phyloP scores from a whole-genome alignment of 2,888 invertebrate species.

The Xanthia icteritia region DNA sequence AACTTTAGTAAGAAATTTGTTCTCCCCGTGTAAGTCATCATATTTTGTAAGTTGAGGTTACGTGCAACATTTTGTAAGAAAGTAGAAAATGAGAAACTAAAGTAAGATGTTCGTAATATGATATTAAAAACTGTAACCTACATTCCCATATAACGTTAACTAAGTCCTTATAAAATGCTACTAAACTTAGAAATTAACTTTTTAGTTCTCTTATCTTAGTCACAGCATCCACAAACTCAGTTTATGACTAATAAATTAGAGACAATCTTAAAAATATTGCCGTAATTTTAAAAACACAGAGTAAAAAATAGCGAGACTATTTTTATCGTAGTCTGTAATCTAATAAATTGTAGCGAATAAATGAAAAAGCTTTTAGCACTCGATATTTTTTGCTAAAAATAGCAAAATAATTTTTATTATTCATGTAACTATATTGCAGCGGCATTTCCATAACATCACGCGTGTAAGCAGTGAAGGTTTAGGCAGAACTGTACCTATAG shows the following conservation, averaged over 20 bases:
- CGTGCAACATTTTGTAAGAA: background rate
- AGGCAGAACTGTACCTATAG: too few species aligned
- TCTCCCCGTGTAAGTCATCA: background rate
- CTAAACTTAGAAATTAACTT: conserved; percentile 24
- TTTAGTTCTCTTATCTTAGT: conserved; percentile 38
- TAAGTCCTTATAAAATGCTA: conserved; percentile 26
- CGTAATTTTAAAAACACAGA: conserved; percentile 21
- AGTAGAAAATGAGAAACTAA: background rate
- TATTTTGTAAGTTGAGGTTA: background rate
- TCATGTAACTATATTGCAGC: background rate
- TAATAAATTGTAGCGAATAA: conserved; percentile 28
- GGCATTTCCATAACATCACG: too few species aligned
- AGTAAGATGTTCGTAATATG: background rate
- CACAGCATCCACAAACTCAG: conserved; percentile 26
- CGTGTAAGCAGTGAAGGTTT: too few species aligned
- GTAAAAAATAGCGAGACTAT: background rate
- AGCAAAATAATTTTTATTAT: conserved; percentile 17
- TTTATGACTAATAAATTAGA: conserved; percentile 33
- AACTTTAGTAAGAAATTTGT: background rate
- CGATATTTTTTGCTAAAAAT: conserved; percentile 1
- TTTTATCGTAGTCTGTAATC: conserved; percentile 16
- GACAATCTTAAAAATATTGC: conserved; percentile 36
- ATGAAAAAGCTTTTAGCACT: conserved; percentile 1
- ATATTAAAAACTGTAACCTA: conserved; percentile 21
- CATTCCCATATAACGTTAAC: conserved; percentile 1